Conservation (phyloP, 2,797 vertebrate species). For the Micropoecilia bifurca region DNA sequence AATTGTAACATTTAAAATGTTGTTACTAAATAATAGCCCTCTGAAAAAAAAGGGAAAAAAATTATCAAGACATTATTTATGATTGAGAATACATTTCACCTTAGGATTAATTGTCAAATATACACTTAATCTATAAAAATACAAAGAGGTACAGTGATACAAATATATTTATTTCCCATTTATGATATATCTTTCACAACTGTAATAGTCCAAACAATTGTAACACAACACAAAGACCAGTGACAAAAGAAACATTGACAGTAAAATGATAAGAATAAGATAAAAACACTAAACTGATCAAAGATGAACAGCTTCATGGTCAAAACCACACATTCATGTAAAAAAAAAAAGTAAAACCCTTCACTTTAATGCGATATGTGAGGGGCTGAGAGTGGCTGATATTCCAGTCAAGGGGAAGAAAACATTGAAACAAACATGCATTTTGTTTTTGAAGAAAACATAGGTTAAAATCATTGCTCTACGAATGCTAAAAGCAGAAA, state of each 20-base stretch:
- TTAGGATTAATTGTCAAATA: conserved; percentile 78
- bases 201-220: conserved; percentile 81
- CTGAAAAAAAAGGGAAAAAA: conserved; percentile 40
- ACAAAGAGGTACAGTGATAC: conserved; percentile 88
- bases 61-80: conserved; percentile 78
- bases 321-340: conserved; percentile 83
- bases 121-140: conserved; percentile 87
- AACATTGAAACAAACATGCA: conserved; percentile 86
- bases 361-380: conserved; percentile 57
- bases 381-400: conserved; percentile 71
- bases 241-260: conserved; percentile 83
- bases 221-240: conserved; percentile 86
- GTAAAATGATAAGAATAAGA: conserved; percentile 78
- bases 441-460: conserved; percentile 71
- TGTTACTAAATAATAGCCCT: conserved; percentile 79
- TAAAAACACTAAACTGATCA: conserved; percentile 80
- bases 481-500: conserved; percentile 83
- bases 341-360: conserved; percentile 59
- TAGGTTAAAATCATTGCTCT: conserved; percentile 78
- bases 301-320: conserved; percentile 79
- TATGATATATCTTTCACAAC: conserved; percentile 85
- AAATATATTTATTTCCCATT: conserved; percentile 90
- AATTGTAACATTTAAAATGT: conserved; percentile 79
- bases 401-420: conserved; percentile 68
- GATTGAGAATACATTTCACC: conserved; percentile 78